Conservation (phyloP, 2,797 vertebrate species). For the Alexandromys oeconomus region DNA sequence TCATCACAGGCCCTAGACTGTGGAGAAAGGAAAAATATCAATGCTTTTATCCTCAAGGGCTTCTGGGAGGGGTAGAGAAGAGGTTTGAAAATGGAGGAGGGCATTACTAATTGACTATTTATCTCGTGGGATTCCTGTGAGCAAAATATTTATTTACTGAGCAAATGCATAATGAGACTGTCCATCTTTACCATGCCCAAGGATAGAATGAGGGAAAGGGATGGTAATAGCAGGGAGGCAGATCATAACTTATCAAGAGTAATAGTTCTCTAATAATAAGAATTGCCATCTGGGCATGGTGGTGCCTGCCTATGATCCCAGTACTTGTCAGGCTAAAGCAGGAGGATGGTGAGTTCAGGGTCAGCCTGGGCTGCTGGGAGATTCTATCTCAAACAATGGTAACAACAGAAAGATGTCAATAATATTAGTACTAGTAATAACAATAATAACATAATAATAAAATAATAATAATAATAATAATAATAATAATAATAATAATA, state of each 20-base stretch:
- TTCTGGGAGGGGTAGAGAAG: neutral
- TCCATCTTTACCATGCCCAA: neutral
- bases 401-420: neutral
- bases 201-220: neutral
- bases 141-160: conserved; percentile 46
- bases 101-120: neutral
- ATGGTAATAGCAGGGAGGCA: neutral
- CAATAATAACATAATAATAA: neutral
- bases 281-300: neutral
- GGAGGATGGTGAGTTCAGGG: neutral
- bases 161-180: neutral
- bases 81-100: neutral
- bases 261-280: conserved; percentile 25
- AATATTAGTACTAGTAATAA: neutral
- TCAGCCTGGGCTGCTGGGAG: neutral
- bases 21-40: neutral
- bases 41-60: neutral
- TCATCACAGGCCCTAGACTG: neutral
- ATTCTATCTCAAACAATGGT: neutral
- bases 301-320: neutral
- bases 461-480: neutral
- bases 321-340: neutral
- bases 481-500: neutral
- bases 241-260: neutral
- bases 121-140: neutral